phyloP scores from a whole-genome alignment of 2,113 vertebrate species.

The Polypterus senegalus region DNA sequence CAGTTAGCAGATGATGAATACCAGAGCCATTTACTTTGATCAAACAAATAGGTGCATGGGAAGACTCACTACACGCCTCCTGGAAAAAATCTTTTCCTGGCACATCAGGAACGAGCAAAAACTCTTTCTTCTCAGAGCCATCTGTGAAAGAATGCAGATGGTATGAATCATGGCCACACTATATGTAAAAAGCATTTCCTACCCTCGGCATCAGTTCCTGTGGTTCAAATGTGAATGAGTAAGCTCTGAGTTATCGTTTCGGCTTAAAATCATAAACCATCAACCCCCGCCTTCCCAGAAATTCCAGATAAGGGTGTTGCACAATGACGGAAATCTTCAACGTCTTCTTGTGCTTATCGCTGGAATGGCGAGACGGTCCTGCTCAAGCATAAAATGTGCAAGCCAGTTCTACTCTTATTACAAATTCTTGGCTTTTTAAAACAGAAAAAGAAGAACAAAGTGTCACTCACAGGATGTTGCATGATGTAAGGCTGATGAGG shows the following conservation, averaged over 20 bases:
- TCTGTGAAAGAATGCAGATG: constrained; percentile 40
- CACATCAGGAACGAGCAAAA: constrained; percentile 22
- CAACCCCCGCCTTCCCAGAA: neutral
- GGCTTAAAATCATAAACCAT: neutral
- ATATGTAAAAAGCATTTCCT: constrained; percentile 57
- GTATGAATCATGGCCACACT: constrained; percentile 54
- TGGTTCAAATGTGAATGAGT: neutral
- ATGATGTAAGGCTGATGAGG: constrained; percentile 90
- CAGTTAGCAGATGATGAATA: neutral
- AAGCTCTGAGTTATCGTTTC: neutral
- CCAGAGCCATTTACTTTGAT: neutral
- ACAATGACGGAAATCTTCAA: neutral
- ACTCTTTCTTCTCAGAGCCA: constrained; percentile 40
- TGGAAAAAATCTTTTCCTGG: constrained; percentile 1
- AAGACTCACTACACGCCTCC: neutral
- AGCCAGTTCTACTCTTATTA: too few relatives aligned
- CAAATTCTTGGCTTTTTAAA: too few relatives aligned
- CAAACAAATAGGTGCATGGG: constrained; percentile 1
- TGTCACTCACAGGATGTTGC: constrained; percentile 88
- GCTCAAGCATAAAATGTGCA: too few relatives aligned
- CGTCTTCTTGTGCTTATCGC: neutral
- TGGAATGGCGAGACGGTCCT: neutral
- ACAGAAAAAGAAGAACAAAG: constrained; percentile 3
- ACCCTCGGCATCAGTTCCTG: constrained; percentile 20
- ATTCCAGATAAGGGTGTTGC: constrained; percentile 1